Evolutionary conservation across 2,888 invertebrate species (phyloP), one percentile per base, ranked within the genome.

Genomic region (Agrotis ipsilon): DNA sequence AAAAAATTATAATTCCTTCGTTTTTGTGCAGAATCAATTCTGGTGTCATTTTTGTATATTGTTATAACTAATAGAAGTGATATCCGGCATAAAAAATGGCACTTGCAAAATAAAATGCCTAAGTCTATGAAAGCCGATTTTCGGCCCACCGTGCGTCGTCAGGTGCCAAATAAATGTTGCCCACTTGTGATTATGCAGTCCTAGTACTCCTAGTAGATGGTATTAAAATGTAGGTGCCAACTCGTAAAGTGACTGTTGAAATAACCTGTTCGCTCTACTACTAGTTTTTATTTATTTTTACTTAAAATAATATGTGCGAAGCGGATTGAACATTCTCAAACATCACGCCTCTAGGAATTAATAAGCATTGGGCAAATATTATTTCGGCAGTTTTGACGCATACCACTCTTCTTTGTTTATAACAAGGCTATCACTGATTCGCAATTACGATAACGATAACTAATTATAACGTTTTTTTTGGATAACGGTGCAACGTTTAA

Each of bases 141-240:
- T n/a, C n/a, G n/a, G n/a, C n/a, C n/a, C n/a, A n/a, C n/a, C n/a
- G n/a, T n/a, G n/a, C n/a, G n/a, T 67, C 63, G 61, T 63, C 58
- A 78, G 75, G 82, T 75, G 68, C 63, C 81, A 72, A 72, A 62
- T 61, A 54, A 80, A 66, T 51, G 51, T 67, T 59, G 60, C 32
- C 58, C 19, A 58, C 67, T 67, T 52, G 45, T 21, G 32, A 16
- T 52, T 61, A 78, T 63, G 72, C 48, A 45, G 72, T 64, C n/a
- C 58, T 63, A 43, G 75, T 75, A 78, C n/a, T n/a, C n/a, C n/a
- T n/a, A n/a, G n/a, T n/a, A n/a, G 24, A 63, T 46, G 27, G 51
- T 70, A 71, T 57, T 58, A 43, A 73, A 71, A 77, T 58, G 63
- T 63, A 71, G 74, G 63, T 71, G 63, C 54, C 52, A 68, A 73